phyloP scores from a whole-genome alignment of 2,888 invertebrate species.

The Onthophagus sagittarius region DNA sequence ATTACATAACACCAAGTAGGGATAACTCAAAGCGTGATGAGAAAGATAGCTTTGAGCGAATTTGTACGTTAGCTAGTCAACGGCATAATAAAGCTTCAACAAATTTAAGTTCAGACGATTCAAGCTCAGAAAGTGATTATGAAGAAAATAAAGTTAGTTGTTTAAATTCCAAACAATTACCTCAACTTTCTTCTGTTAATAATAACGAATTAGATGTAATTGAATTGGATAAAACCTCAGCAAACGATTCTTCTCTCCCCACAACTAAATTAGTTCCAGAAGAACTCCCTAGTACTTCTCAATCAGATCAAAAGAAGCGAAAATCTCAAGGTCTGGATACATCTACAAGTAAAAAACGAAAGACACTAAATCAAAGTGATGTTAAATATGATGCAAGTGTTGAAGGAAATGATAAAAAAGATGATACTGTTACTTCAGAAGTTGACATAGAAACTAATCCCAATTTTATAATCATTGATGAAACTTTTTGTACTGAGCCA shows the following conservation, averaged over 20 bases:
- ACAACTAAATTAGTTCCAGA: neutral
- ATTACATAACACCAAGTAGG: slow-evolving; percentile 37
- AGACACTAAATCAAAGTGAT: slow-evolving; percentile 21
- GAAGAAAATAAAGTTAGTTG: slow-evolving; percentile 19
- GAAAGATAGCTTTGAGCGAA: slow-evolving; percentile 8
- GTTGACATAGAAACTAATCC: neutral
- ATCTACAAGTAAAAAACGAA: slow-evolving; percentile 20
- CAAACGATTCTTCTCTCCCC: neutral
- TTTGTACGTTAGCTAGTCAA: slow-evolving; percentile 13
- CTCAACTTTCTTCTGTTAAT: slow-evolving; percentile 3
- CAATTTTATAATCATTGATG: neutral
- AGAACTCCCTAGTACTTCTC: neutral
- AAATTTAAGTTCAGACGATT: slow-evolving; percentile 33
- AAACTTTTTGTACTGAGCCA: neutral
- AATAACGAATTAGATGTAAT: neutral
- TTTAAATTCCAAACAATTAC: neutral
- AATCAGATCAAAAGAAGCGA: slow-evolving; percentile 5
- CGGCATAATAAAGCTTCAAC: neutral
- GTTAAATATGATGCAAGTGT: neutral
- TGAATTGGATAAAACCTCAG: neutral
- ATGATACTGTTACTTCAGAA: neutral
- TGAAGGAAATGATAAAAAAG: neutral
- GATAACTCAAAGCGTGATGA: slow-evolving; percentile 1
- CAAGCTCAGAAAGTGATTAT: slow-evolving; percentile 42
- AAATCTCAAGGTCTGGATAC: slow-evolving; percentile 15